Base-by-base conservation (phyloP, 2,888 invertebrate genomes). In the Lepetodrilus schrolli region DNA sequence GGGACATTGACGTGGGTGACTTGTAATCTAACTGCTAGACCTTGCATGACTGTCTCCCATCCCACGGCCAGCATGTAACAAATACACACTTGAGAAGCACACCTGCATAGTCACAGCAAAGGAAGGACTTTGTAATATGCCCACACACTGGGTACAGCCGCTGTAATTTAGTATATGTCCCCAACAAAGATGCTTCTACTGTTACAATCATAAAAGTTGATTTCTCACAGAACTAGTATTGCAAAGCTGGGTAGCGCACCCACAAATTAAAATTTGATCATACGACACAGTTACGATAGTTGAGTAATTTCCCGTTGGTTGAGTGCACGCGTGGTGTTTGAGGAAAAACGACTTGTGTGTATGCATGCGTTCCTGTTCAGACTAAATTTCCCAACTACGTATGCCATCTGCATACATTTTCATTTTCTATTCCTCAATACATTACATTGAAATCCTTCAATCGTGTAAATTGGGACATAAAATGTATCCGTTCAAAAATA, bases 41-140 rank as follows among this genome's bases (percentile, higher is more conserved):
- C 30, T 58, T 58, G 58, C 58, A 58, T 58, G 58, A 58, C 58
- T 23, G 58, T 58, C n/a, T 58, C 58, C 58, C 58, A 58, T 58
- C 58, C 17, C 58, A 13, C 30, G 17, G 3, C 43, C 8, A 17
- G 43, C 13, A 13, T 43, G 43, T 13, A 43, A 43, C n/a, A 26
- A n/a, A 58, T 30, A 58, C 26, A 23, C 30, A 17, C 34, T 34
- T 30, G 30, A 34, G 34, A 30, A 58, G n/a, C 58, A 58, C 58
- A 58, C 58, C 58, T 58, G 58, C 0, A 17, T 34, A n/a, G 13
- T n/a, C 30, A 58, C 17, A 30, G 26, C 26, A 30, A 13, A 26
- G 58, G 58, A 26, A 58, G 26, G 26, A 58, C 26, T 58, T 58
- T 26, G 30, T 30, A 58, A 30, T 17, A n/a, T 17, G 30, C 58